Evolutionary conservation across 1,140 invertebrate species (phyloP).

Genomic region (Leptonema lineaticorne): DNA sequence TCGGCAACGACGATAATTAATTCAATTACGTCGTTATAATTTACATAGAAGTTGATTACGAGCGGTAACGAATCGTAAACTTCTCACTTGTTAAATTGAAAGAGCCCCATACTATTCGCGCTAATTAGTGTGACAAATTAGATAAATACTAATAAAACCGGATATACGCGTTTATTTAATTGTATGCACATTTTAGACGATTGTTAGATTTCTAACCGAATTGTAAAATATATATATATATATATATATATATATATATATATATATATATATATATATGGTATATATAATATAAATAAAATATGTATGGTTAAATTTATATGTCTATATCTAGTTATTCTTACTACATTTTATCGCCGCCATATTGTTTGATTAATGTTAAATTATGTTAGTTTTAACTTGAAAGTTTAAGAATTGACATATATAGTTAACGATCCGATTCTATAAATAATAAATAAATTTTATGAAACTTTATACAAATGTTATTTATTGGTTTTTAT

Average conservation of each 20-base stretch:
- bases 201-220: too few species aligned
- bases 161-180: background rate
- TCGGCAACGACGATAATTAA: background rate
- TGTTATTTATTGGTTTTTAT: too few species aligned
- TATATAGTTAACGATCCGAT: too few species aligned
- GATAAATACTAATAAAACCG: background rate
- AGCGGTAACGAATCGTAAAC: constrained; percentile 9
- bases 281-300: background rate
- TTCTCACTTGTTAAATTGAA: constrained; percentile 1
- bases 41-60: constrained; percentile 7
- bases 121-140: constrained; percentile 14
- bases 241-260: too few species aligned
- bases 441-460: too few species aligned
- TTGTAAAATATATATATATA: too few species aligned
- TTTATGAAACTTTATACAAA: too few species aligned
- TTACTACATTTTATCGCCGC: too few species aligned
- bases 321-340: too few species aligned
- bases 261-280: background rate
- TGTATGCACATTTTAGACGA: background rate
- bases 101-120: background rate
- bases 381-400: too few species aligned
- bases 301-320: too few species aligned
- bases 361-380: background rate
- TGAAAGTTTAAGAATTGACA: too few species aligned
- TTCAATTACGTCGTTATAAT: background rate